Base-by-base conservation (phyloP, 64 coral and sea anemone genomes). In the Montipora cactus region DNA sequence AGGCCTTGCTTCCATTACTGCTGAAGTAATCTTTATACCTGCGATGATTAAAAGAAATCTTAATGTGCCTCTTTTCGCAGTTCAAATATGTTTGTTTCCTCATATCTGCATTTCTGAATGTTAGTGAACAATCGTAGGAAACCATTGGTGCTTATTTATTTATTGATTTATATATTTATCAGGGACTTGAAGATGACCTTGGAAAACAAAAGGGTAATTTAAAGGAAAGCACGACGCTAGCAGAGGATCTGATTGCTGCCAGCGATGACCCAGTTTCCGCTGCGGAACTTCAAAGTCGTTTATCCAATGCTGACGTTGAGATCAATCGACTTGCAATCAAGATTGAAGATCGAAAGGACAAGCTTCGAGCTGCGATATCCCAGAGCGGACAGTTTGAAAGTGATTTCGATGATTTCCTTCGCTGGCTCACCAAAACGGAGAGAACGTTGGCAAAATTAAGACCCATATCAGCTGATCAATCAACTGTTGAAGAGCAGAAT, bases 381-480 rank as follows among this genome's bases (percentile, higher is more conserved):
- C 92, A 96, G 61, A 86, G 85, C 11, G 95, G 85, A 67, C 95
- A 89, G 19, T 99, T 99, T 84, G 94, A 99, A 77, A 84, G 74
- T 59, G 89, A 92, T 71, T 94, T 89, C 70, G 95, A 99, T 80
- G 92, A 96, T 53, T 99, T 99, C 89, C 28, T 99, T 12, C 89
- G 95, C 23, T 99, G 98, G 98, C 76, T 99, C 16, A 99, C 98
- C n/a, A 96, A 84, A 57, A 88, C 95, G 10, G 98, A 99, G 67
- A 93, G 89, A 94, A 89, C 89, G 58, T 49, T 91, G 55, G 95
- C 89, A 8, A 83, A 91, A 19, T 67, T 64, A 15, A 94, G 78
- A 61, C 87, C 98, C 16, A 91, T 99, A 47, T 99, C 98, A 28
- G 95, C 87, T 77, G 92, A 99, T 44, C 89, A 75, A 5, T 89